Conservation (phyloP, 2,888 invertebrate genomes). For the Leptogaster cylindrica region DNA sequence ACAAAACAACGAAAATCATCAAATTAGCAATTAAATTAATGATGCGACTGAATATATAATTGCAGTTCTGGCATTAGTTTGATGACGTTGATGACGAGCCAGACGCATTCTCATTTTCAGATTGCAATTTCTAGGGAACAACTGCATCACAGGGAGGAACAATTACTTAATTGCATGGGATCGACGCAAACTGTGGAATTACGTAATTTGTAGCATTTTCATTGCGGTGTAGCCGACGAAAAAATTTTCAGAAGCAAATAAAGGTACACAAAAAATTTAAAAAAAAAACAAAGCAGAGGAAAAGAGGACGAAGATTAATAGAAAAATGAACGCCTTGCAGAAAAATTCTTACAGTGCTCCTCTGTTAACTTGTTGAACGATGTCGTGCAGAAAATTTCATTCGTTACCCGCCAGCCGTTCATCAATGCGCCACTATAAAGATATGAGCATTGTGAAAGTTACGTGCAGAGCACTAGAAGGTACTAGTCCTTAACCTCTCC, state of each 20-base stretch:
- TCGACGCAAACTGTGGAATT: neutral
- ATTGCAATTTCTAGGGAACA: no score
- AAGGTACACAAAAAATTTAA: no score
- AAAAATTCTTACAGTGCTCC: neutral
- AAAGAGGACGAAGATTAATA: neutral
- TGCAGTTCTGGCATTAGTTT: no score
- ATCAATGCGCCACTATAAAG: constrained; percentile 34
- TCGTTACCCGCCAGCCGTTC: constrained; percentile 9
- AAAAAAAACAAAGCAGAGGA: neutral
- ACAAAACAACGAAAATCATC: no score
- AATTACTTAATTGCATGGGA: no score
- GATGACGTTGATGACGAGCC: no score
- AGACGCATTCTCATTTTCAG: no score
- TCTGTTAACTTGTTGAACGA: constrained; percentile 32
- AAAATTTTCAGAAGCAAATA: constrained; percentile 7
- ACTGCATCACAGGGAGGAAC: no score
- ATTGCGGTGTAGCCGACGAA: neutral
- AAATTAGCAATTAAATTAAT: no score
- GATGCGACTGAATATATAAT: no score
- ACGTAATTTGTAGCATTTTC: constrained; percentile 11
- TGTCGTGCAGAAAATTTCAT: constrained; percentile 36
- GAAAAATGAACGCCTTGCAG: no score
- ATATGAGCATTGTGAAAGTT: neutral
- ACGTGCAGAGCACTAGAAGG: constrained; percentile 8
- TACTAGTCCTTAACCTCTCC: constrained; percentile 3